phyloP scores from a whole-genome alignment of 2,113 vertebrate genomes.

The Equus przewalskii region DNA sequence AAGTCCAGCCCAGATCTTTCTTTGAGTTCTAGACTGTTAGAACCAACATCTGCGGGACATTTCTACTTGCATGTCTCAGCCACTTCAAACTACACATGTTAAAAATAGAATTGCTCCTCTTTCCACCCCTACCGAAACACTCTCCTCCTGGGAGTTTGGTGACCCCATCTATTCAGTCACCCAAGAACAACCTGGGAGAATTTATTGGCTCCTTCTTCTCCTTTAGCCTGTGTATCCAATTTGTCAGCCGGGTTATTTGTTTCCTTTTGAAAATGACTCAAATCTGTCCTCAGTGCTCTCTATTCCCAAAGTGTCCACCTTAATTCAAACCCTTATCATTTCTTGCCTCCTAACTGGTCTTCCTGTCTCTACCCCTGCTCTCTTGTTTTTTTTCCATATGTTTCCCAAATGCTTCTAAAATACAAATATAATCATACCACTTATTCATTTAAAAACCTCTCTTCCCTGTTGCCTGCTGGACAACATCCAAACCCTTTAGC shows the following conservation, averaged over 20 bases:
- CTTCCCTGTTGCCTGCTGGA: not conserved
- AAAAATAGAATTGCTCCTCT: not conserved
- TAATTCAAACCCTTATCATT: not conserved
- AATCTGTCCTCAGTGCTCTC: not conserved
- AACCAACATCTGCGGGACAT: not conserved
- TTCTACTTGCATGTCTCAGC: not conserved
- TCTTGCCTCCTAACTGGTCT: not conserved
- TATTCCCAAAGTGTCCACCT: not conserved
- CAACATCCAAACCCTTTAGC: not conserved
- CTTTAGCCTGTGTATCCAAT: not conserved
- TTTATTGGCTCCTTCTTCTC: not conserved
- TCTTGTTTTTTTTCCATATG: not conserved
- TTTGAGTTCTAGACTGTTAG: not conserved
- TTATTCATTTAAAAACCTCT: slow-evolving; percentile 33
- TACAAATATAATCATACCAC: not conserved
- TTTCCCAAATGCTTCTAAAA: slow-evolving; percentile 36
- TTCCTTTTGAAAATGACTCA: not conserved
- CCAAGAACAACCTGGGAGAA: not conserved
- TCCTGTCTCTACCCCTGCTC: not conserved
- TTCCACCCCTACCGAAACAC: not conserved
- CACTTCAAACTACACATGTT: not conserved
- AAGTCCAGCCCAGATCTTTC: not conserved
- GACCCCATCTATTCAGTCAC: not conserved
- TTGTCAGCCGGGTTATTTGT: not conserved
- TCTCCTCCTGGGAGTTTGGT: not conserved